Conservation (phyloP, 92 coral and sea anemone species). For the Paramuricea clavata region DNA sequence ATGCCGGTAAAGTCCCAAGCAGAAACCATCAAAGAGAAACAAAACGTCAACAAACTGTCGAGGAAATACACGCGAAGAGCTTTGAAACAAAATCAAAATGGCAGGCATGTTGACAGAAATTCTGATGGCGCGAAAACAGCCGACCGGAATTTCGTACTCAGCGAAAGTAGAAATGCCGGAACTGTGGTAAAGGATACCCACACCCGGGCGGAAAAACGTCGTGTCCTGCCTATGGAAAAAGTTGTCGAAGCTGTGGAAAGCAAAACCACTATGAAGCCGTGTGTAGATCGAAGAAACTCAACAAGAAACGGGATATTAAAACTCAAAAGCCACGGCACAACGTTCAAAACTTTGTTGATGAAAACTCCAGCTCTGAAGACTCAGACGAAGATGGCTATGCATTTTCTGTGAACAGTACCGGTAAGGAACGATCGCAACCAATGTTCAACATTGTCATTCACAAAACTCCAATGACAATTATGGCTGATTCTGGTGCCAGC, state of each 20-base stretch:
- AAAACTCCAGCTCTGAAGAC: background rate
- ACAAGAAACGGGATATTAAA: constrained; percentile 17
- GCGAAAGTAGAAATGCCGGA: constrained; percentile 37
- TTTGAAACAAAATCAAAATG: too few species aligned
- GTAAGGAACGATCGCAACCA: background rate
- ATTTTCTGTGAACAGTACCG: background rate
- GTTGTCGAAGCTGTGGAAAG: constrained; percentile 57
- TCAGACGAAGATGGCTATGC: background rate
- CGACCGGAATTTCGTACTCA: background rate
- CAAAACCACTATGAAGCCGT: constrained; percentile 48
- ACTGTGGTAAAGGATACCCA: constrained; percentile 46
- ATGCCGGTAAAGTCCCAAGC: constrained; percentile 56
- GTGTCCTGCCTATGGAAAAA: background rate
- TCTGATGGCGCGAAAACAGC: background rate
- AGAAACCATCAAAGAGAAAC: constrained; percentile 28
- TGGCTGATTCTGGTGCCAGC: constrained; percentile 26
- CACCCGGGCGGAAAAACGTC: constrained; percentile 42
- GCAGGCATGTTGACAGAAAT: background rate
- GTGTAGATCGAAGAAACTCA: constrained; percentile 30
- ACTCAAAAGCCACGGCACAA: background rate
- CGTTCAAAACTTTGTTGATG: background rate
- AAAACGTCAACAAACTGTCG: background rate
- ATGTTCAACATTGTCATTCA: background rate
- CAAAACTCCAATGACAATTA: constrained; percentile 7
- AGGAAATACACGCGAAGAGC: too few species aligned